Evolutionary conservation across 2,888 invertebrate genomes (phyloP).

Genomic region (Lasioglossum figueresi): DNA sequence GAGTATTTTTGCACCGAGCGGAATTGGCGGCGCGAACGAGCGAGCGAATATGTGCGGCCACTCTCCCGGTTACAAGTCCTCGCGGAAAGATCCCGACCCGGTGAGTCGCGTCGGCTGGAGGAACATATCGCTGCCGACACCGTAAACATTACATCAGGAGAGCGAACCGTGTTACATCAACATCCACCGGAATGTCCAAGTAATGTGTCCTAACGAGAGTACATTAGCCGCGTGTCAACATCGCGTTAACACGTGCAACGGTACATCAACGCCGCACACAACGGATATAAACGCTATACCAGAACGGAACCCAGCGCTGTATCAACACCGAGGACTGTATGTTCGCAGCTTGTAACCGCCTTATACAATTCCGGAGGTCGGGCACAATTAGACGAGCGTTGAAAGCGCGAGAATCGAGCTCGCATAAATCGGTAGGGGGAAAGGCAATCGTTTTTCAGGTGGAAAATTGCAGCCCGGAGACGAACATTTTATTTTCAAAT

Average conservation of each 20-base stretch:
- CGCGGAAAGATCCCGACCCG: not conserved
- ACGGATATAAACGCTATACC: not conserved
- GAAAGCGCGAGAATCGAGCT: not conserved
- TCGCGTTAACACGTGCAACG: conserved; percentile 1
- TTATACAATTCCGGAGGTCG: not conserved
- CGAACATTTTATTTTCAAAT: not conserved
- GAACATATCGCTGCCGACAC: not conserved
- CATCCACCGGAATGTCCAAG: conserved; percentile 6
- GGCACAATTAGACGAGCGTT: not conserved
- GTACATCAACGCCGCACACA: not conserved
- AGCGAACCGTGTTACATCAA: not conserved
- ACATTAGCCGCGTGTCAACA: conserved; percentile 15
- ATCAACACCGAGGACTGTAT: not conserved
- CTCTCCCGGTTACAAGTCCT: not conserved
- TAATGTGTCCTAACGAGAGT: conserved; percentile 7
- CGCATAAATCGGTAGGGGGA: fast-evolving
- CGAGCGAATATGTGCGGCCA: not conserved
- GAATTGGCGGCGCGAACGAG: not conserved
- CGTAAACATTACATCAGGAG: conserved; percentile 2
- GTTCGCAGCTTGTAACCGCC: not conserved
- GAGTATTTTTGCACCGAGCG: conserved; percentile 43
- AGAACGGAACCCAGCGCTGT: not conserved
- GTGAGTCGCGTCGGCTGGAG: not conserved
- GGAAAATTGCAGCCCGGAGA: not conserved
- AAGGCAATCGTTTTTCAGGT: not conserved